Base-by-base conservation (phyloP, 2,797 vertebrate genomes). In the Poeciliopsis presidionis region DNA sequence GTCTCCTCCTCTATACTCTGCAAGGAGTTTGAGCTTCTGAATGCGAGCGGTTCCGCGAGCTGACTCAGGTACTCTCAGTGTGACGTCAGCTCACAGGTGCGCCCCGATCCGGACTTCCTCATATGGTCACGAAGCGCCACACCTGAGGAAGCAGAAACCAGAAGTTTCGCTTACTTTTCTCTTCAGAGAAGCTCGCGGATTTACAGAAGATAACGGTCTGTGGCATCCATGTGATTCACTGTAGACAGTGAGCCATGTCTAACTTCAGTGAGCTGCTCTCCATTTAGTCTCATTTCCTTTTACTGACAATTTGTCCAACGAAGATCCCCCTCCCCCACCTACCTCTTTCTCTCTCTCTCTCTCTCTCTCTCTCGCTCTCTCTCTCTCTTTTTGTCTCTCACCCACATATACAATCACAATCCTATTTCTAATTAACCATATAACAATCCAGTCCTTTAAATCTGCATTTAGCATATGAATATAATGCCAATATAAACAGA, bases 51-150 rank as follows among this genome's bases (percentile, higher is more conserved):
- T 51, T 1, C 39, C 72, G 72, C 76, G 20, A 84, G 82, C 67
- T 12, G 1, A 57, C 43, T 70, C 92, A 95, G 94, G 93, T 95
- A 91, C 77, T 91, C 79, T 88, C 83, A 28, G 3, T 7, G 7
- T 94, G 92, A 94, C 93, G 92, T 93, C 88, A 90, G 69, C 53
- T 14, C 1, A 80, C 93, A 94, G 94, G 94, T 94, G 92, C 82
- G 86, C 78, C 28, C 4, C 7, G 0, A 84, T 87, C 86, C 81
- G 85, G 55, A 51, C 12, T 72, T 90, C 91, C 92, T 28, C 1
- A 89, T 90, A 87, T 88, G 89, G 90, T 72, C 90, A 92, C 9
- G 33, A 65, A 41, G 1, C 30, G 16, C 47, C 81, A 63, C 86
- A 79, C 88, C 85, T 85, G n/a, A 1, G 0, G 0, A 65, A 16